Evolutionary conservation across 2,888 invertebrate genomes (phyloP), one percentile per base, ranked within the genome.

Genomic region (Ophioninae sp.): DNA sequence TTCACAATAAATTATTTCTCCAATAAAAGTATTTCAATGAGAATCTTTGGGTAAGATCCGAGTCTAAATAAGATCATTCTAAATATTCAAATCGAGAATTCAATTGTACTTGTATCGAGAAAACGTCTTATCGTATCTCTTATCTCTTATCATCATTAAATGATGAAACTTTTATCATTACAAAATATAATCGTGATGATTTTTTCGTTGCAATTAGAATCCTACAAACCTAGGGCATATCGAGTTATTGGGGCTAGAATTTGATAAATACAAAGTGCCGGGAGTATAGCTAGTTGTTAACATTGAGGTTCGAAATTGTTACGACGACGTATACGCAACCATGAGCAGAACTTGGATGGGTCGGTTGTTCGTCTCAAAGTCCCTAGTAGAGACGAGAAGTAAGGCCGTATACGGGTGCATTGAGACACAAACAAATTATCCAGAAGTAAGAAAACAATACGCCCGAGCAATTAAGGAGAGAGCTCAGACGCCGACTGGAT

Each of bases 341-440:
- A 30, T 56, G 13, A 59, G 58, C 63, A 30, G 61, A 61, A 65
- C 83, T 84, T 82, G 82, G 76, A 56, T 61, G 37, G 37, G 65
- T 73, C 76, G 81, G 84, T 86, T 86, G 75, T 71, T 83, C 65
- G 69, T 56, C 64, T 10, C 20, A 41, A 13, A 13, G 37, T 56
- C 71, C 72, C 37, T 59, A 81, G 61, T 67, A 78, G 67, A 64
- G 65, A 64, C 73, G 59, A 37, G 72, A 58, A 37, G 72, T 72
- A 63, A 72, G 51, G 71, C 68, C 58, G 67, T 58, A 77, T 39
- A 51, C 76, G 37, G 58, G 20, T 61, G 56, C 68, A 77, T 58
- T 63, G 51, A 69, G 69, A 56, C 65, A 67, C 76, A 68, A 75
- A 75, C 74, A 84, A 87, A 87, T 88, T 86, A 86, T 86, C 80